Conservation (phyloP, 2,113 vertebrate genomes). For the Melospiza georgiana region DNA sequence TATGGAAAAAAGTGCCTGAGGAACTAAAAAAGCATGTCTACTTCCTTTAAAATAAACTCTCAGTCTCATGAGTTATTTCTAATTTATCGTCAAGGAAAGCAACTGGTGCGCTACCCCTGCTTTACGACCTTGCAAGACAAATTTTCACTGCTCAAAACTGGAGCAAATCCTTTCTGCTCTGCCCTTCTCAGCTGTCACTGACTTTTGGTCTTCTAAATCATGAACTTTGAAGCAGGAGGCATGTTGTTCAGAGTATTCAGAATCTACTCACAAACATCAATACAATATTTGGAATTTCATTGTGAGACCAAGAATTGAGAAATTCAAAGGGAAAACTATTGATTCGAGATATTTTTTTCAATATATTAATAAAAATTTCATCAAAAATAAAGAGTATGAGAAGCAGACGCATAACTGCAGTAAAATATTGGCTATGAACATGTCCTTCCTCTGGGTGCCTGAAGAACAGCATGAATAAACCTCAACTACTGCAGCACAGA, state of each 20-base stretch:
- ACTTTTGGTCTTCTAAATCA: neutral
- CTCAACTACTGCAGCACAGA: neutral
- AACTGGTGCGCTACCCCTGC: neutral
- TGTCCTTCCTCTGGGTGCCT: neutral
- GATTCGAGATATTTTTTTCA: neutral
- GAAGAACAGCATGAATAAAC: neutral
- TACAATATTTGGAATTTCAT: neutral
- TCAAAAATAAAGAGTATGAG: neutral
- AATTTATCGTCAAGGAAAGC: neutral
- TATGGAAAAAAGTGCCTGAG: neutral
- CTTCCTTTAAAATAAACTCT: neutral
- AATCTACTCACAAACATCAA: neutral
- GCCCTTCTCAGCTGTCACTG: neutral
- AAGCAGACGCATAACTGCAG: neutral
- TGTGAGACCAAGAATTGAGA: neutral
- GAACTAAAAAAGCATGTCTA: neutral
- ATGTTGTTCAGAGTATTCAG: neutral
- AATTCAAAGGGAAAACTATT: neutral
- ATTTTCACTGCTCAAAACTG: neutral
- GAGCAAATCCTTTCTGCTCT: neutral
- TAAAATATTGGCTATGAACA: neutral
- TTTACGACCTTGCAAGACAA: neutral
- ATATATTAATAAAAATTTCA: neutral
- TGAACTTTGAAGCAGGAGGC: neutral
- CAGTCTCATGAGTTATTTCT: neutral